phyloP scores from a whole-genome alignment of 2,888 invertebrate species.

The Dicyrtomina minuta region DNA sequence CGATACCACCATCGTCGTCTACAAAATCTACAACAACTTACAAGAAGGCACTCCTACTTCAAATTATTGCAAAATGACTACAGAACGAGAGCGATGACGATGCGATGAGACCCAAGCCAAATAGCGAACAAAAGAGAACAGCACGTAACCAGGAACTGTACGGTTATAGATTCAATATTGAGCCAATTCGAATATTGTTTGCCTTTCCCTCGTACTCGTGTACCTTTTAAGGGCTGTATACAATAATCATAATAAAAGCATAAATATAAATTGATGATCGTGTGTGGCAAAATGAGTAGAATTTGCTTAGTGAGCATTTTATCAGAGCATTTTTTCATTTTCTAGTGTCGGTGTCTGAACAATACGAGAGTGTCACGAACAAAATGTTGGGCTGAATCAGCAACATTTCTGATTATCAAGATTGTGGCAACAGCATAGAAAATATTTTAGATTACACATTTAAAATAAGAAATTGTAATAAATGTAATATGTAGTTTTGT shows the following conservation, averaged over 20 bases:
- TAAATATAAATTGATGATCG: constrained; percentile 13
- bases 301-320: not conserved
- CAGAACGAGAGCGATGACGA: not conserved
- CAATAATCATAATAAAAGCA: not conserved
- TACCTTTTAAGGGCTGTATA: constrained; percentile 4
- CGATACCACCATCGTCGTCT: constrained; percentile 7
- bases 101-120: not conserved
- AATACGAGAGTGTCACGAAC: too few species aligned
- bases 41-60: not conserved
- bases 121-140: not conserved
- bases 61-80: too few species aligned
- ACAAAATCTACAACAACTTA: not conserved
- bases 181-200: constrained; percentile 26
- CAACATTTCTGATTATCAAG: too few species aligned
- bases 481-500: too few species aligned
- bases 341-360: too few species aligned
- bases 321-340: not conserved
- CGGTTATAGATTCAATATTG: not conserved
- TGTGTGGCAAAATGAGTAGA: constrained; percentile 14
- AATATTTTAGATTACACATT: too few species aligned
- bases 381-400: constrained; percentile 17
- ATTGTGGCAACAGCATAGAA: too few species aligned
- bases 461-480: too few species aligned
- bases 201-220: too few species aligned
- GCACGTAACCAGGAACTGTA: not conserved